Conservation (phyloP, 2,113 vertebrate species). For the Ptyas mucosa region DNA sequence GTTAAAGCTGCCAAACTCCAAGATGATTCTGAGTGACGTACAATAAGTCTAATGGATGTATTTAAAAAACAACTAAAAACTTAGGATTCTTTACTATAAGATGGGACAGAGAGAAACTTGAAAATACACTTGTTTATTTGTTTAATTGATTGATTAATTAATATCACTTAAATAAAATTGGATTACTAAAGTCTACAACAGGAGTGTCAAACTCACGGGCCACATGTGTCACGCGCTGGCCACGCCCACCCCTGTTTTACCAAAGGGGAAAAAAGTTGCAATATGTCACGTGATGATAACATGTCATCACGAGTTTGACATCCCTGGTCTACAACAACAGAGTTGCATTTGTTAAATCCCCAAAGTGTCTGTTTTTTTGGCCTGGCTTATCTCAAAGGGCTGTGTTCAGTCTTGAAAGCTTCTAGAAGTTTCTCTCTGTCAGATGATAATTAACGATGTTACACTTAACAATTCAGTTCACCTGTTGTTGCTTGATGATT, state of each 20-base stretch:
- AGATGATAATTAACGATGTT: background rate
- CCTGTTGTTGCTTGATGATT: background rate
- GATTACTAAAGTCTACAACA: background rate
- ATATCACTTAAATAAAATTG: background rate
- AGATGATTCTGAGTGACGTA: background rate
- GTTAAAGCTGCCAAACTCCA: background rate
- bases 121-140: background rate
- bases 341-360: background rate
- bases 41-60: background rate
- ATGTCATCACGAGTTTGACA: too few species aligned
- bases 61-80: background rate
- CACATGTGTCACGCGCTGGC: too few species aligned
- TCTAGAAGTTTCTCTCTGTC: background rate
- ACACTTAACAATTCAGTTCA: background rate
- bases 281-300: too few species aligned
- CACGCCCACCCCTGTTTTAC: too few species aligned
- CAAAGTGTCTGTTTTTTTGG: background rate
- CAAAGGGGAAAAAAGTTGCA: too few species aligned
- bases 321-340: background rate
- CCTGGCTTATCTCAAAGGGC: background rate
- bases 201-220: too few species aligned
- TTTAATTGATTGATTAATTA: background rate
- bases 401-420: background rate
- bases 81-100: background rate
- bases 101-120: background rate